These are phyloP conservation scores for Yasuhikotakia modesta DNA, from an alignment of 2,797 vertebrate species.

Conservation along the genomic window DNA sequence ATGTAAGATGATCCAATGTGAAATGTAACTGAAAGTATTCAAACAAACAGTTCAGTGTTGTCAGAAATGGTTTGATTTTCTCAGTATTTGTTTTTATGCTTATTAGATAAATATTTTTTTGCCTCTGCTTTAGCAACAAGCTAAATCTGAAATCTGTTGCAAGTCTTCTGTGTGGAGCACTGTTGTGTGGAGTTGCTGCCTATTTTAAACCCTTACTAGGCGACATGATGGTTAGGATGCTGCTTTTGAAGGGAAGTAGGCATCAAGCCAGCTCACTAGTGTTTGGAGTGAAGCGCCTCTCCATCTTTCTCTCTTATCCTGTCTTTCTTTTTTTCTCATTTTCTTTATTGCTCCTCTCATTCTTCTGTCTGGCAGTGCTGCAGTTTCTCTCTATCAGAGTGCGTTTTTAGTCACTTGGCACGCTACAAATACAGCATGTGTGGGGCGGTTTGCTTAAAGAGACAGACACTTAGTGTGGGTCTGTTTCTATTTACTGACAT, in stretches of 20 bases:
- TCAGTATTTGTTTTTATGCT: neutral
- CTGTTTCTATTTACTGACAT: constrained; percentile 6
- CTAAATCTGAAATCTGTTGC: neutral
- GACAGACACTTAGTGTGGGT: constrained; percentile 60
- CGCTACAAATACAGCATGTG: constrained; percentile 50
- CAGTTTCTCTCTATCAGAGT: constrained; percentile 33
- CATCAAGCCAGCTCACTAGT: neutral
- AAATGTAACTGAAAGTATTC: too few relatives aligned
- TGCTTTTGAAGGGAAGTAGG: neutral
- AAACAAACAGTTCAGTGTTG: neutral
- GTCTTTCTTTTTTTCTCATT: constrained; percentile 44
- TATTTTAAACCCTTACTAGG: neutral
- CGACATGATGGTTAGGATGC: neutral
- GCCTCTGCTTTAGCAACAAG: neutral
- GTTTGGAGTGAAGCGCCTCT: neutral
- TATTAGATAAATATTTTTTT: too few relatives aligned
- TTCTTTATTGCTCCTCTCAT: constrained; percentile 25
- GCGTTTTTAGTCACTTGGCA: constrained; percentile 40
- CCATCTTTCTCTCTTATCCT: constrained; percentile 10
- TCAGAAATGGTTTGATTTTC: neutral
- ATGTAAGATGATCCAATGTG: too few relatives aligned
- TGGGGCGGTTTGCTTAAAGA: constrained; percentile 59
- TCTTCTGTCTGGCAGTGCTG: constrained; percentile 41
- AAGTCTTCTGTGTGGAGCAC: neutral
- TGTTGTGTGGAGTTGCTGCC: neutral